Conservation (phyloP, 2,888 invertebrate species). For the Patella depressa region DNA sequence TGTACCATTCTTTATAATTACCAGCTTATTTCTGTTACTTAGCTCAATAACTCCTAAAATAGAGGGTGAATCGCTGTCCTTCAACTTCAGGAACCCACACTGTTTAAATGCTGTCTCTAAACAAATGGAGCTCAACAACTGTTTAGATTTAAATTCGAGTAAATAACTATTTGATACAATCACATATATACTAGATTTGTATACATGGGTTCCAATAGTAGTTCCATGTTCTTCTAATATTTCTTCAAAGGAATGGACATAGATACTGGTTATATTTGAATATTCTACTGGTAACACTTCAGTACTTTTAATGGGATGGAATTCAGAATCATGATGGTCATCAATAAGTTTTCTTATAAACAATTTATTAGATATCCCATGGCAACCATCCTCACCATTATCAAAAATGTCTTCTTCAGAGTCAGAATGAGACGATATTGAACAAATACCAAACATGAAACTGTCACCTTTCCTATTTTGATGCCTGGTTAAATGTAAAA, state of each 20-base stretch:
- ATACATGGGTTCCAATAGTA: background rate
- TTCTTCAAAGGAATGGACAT: background rate
- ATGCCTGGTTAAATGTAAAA: too few species aligned
- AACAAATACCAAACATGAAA: background rate
- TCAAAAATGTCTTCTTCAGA: too few species aligned
- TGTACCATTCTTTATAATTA: background rate
- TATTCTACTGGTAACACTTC: background rate
- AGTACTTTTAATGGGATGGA: background rate
- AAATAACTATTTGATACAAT: background rate
- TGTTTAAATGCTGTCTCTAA: background rate
- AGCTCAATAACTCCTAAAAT: background rate
- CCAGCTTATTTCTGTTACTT: background rate
- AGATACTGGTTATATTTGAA: background rate
- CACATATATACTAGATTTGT: background rate
- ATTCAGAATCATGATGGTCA: too few species aligned
- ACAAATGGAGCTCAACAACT: background rate
- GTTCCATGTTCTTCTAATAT: background rate
- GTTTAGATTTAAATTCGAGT: background rate
- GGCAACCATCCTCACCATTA: background rate
- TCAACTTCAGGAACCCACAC: background rate
- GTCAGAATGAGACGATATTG: too few species aligned
- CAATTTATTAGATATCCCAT: background rate
- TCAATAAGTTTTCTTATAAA: background rate
- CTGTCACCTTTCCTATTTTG: background rate
- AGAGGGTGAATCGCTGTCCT: background rate